Evolutionary conservation across 2,113 vertebrate genomes (phyloP), one percentile per base, ranked within the genome.

Genomic region (Centropristis striata): DNA sequence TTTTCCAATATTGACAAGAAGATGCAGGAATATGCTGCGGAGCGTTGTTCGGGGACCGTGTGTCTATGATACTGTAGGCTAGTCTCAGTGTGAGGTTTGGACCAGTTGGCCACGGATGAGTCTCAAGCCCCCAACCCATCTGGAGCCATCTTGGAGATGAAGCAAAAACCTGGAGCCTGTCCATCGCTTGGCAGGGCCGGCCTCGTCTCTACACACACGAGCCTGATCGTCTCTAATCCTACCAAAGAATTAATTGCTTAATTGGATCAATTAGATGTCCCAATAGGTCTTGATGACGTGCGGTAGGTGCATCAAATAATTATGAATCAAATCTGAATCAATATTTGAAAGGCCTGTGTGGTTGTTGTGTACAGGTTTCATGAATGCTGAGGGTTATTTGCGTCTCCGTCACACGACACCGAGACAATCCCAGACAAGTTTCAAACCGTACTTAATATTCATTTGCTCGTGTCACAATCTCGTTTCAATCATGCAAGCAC

Each of bases 201-300:
- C 59, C 73, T 65, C 16, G 50, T 87, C 77, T 85, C 84, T 79
- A 72, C 82, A 70, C 63, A 79, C 57, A 83, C 65, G 42, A 86
- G 83, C 61, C 81, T 18, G 78, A 86, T 89, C 75, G 69, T 85
- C 81, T 90, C 86, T 94, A 93, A 94, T 94, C 92, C 90, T 32
- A 85, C 86, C 81, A 85, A 90, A 89, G 66, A 92, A 91, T 92
- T 93, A 89, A 90, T 91, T 91, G 87, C 81, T 84, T 94, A 92
- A 94, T 94, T 90, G 89, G 87, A 90, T 92, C 93, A 92, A 92
- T 92, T 94, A 92, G 71, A 66, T 32, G 77, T 92, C 92, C 91
- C 91, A 86, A 88, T 88, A 89, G 90, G 86, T 84, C 70, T 57
- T 7, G 58, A 50, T 51, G 80, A 83, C 15, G 70, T 86, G 89